These are phyloP conservation scores for Drosophila nigrodunni DNA, from an alignment of 1,140 invertebrate species.

Conservation along the genomic window DNA sequence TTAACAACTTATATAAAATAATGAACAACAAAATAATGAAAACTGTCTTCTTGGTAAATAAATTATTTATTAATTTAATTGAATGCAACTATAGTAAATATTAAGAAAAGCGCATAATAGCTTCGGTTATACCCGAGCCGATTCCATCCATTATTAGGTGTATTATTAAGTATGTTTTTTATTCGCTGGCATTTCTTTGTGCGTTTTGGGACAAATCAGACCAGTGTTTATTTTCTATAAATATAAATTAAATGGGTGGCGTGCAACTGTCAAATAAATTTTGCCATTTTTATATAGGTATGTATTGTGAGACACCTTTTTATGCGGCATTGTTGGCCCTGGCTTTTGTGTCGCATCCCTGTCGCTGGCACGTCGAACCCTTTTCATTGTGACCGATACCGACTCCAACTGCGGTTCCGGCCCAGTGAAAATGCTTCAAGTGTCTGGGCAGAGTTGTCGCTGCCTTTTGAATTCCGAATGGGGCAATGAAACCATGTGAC, in stretches of 20 bases:
- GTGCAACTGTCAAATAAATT: constrained; percentile 84
- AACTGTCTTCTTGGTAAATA: too few relatives aligned
- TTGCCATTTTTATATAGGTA: constrained; percentile 62
- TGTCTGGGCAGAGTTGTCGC: constrained; percentile 13
- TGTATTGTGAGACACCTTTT: constrained; percentile 69
- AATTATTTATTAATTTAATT: background rate
- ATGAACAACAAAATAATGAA: too few relatives aligned
- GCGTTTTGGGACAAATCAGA: constrained; percentile 44
- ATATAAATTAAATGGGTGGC: constrained; percentile 83
- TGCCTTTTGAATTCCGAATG: constrained; percentile 2
- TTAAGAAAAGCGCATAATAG: background rate
- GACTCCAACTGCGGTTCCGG: background rate
- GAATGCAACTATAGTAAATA: background rate
- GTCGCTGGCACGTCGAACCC: constrained; percentile 67
- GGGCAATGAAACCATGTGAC: constrained; percentile 64
- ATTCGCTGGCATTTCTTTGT: constrained; percentile 15
- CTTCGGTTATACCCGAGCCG: background rate
- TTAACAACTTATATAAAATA: too few relatives aligned
- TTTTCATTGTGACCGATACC: constrained; percentile 64
- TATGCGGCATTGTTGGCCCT: constrained; percentile 54
- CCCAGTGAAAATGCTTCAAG: constrained; percentile 8
- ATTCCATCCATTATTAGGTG: background rate
- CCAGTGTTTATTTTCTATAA: constrained; percentile 77
- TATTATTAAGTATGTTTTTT: constrained; percentile 24
- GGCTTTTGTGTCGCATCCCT: constrained; percentile 64